These are phyloP conservation scores for Eupithecia centaureata DNA, from an alignment of 2,888 invertebrate genomes.

Conservation along the genomic window DNA sequence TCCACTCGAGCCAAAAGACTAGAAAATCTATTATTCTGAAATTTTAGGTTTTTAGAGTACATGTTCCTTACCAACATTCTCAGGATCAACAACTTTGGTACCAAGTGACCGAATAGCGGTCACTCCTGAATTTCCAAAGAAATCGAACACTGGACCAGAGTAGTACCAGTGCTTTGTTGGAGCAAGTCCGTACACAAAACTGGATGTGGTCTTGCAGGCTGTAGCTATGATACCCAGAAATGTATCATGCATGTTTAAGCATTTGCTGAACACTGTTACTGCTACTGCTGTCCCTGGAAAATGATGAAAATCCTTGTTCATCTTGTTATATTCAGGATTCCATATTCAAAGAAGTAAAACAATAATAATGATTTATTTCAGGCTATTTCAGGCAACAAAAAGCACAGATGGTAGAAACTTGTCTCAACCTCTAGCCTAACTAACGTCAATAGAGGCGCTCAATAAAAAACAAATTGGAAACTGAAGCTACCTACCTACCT, in stretches of 20 bases:
- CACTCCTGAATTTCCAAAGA: conserved; percentile 81
- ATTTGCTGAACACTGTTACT: conserved; percentile 73
- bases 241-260: conserved; percentile 75
- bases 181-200: conserved; percentile 75
- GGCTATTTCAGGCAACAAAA: too few species aligned
- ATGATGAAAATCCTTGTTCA: background rate
- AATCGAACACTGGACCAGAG: conserved; percentile 73
- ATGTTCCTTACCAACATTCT: conserved; percentile 57
- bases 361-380: too few species aligned
- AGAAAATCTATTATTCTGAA: background rate
- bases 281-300: conserved; percentile 74
- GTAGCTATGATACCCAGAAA: conserved; percentile 77
- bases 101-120: conserved; percentile 83
- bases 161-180: conserved; percentile 73
- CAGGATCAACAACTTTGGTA: conserved; percentile 81
- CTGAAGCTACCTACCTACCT: too few species aligned
- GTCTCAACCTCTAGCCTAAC: too few species aligned
- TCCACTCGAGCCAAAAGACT: too few species aligned
- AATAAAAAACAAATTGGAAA: too few species aligned
- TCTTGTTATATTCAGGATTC: background rate
- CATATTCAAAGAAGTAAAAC: background rate
- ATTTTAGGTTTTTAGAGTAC: background rate
- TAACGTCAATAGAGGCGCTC: too few species aligned
- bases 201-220: conserved; percentile 61
- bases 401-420: too few species aligned